phyloP scores from a whole-genome alignment of 2,797 vertebrate genomes.

The Apodemus agrarius region DNA sequence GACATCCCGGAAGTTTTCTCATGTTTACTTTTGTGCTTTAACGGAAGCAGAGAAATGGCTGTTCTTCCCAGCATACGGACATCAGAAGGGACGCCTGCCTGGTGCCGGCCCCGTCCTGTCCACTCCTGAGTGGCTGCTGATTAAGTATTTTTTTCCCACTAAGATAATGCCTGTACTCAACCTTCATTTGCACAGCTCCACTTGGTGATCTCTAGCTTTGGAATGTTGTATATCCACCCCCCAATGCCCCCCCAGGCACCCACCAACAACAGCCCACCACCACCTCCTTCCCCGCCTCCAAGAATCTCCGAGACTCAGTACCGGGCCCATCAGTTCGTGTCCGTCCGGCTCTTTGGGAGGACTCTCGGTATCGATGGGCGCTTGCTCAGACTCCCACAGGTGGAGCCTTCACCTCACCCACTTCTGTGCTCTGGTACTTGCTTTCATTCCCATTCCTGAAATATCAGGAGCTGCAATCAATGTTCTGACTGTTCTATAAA shows the following conservation, averaged over 20 bases:
- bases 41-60: background rate
- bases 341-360: background rate
- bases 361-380: background rate
- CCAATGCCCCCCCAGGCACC: background rate
- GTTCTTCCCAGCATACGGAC: background rate
- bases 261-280: background rate
- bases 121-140: background rate
- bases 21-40: background rate
- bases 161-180: background rate
- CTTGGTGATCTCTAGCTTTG: background rate
- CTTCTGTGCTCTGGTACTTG: background rate
- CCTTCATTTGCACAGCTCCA: background rate
- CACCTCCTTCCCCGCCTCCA: background rate
- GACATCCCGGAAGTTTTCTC: background rate
- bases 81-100: rapidly evolving
- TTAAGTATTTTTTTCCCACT: background rate
- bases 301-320: background rate
- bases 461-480: background rate
- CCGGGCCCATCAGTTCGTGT: background rate
- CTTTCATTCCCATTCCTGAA: background rate
- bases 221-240: background rate
- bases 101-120: background rate
- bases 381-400: background rate
- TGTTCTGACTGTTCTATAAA: background rate
- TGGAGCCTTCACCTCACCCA: background rate